A percentile compares a stretch with the other conserved stretches of the same genome.
Conservation (phyloP, 2,797 vertebrate genomes). For the Hemitrygon akajei region DNA sequence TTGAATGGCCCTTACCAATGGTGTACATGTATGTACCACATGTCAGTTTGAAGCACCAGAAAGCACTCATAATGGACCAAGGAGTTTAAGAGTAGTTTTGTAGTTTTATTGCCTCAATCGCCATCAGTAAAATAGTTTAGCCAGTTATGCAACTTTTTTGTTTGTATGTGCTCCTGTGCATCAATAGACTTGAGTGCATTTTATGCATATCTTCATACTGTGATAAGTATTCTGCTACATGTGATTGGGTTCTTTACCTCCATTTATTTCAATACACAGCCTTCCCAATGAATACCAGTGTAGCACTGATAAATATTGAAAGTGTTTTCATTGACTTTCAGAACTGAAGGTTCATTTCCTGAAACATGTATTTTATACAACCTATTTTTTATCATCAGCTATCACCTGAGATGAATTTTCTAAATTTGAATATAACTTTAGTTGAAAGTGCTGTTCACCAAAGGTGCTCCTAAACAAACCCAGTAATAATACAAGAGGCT, state of each 20-base stretch:
- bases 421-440: no score
- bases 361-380: conserved; percentile 1
- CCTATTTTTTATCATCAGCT: background rate
- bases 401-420: background rate
- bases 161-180: background rate
- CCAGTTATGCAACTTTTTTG: background rate
- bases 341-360: background rate
- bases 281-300: background rate
- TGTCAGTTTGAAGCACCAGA: background rate
- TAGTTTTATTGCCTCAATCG: background rate
- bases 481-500: background rate
- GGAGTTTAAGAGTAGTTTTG: background rate
- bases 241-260: background rate
- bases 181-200: background rate
- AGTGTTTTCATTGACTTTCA: background rate
- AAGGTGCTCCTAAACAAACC: background rate
- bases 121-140: background rate
- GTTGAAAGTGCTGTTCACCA: background rate
- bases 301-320: background rate
- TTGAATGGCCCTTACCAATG: background rate
- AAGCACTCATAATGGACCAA: no score
- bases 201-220: background rate
- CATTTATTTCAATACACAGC: background rate
- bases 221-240: background rate
- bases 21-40: no score